phyloP scores from a whole-genome alignment of 2,797 vertebrate species.

The Lycodopsis pacificus region DNA sequence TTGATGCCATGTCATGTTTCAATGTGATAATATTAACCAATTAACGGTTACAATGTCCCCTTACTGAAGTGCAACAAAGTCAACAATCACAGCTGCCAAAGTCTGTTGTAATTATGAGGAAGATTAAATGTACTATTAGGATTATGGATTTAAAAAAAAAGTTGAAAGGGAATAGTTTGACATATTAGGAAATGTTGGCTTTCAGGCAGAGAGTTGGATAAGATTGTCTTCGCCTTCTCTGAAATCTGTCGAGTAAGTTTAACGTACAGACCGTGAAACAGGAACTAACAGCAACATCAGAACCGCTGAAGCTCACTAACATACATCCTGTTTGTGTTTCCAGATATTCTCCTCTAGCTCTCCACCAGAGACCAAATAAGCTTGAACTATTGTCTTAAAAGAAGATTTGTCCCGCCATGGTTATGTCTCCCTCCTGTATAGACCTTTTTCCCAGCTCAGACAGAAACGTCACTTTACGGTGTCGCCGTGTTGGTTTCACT shows the following conservation, averaged over 20 bases:
- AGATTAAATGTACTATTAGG: constrained; percentile 18
- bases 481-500: constrained; percentile 61
- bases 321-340: neutral
- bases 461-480: constrained; percentile 58
- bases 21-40: constrained; percentile 45
- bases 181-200: constrained; percentile 9
- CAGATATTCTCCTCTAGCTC: neutral
- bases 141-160: neutral
- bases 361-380: constrained; percentile 21
- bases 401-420: constrained; percentile 7
- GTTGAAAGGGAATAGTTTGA: constrained; percentile 6
- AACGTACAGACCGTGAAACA: constrained; percentile 3
- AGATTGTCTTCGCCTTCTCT: neutral
- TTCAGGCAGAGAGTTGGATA: neutral
- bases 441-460: constrained; percentile 32
- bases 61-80: constrained; percentile 33
- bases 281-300: neutral
- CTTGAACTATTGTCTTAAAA: constrained; percentile 9
- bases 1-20: constrained; percentile 52
- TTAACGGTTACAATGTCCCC: constrained; percentile 30
- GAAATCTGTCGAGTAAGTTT: constrained; percentile 1
- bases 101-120: constrained; percentile 30
- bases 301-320: constrained; percentile 18
- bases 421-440: constrained; percentile 25
- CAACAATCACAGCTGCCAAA: constrained; percentile 58